Evolutionary conservation across 2,113 vertebrate species (phyloP).

Genomic region (Bagarius yarrelli): DNA sequence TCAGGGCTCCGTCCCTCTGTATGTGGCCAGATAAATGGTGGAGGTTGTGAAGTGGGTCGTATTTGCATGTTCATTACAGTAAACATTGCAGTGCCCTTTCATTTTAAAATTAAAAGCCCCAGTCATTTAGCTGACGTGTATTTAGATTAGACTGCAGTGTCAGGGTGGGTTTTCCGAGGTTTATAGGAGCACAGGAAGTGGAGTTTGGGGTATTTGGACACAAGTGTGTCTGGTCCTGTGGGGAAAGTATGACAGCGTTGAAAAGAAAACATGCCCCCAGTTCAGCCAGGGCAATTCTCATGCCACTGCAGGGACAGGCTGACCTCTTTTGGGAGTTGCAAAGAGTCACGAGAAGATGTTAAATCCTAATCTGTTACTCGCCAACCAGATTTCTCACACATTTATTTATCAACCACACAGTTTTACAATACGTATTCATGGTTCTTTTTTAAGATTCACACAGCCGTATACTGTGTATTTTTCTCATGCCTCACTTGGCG

Average conservation of each 20-base stretch:
- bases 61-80: constrained; percentile 17
- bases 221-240: constrained; percentile 34
- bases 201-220: constrained; percentile 2
- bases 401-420: constrained; percentile 66
- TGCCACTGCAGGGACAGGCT: constrained; percentile 79
- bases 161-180: constrained; percentile 67
- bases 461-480: neutral
- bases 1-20: constrained; percentile 57
- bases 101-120: constrained; percentile 48
- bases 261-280: constrained; percentile 78
- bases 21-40: constrained; percentile 17
- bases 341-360: constrained; percentile 78
- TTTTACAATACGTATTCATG: neutral
- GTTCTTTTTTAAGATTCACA: neutral
- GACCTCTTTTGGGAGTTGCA: constrained; percentile 80
- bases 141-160: constrained; percentile 60
- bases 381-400: constrained; percentile 67
- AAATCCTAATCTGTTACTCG: constrained; percentile 61
- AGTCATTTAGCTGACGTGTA: constrained; percentile 39
- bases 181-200: constrained; percentile 55
- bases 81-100: constrained; percentile 46
- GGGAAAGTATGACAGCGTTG: constrained; percentile 65
- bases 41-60: constrained; percentile 33
- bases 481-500: constrained; percentile 4
- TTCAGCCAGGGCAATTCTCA: constrained; percentile 80